Conservation (phyloP, 1,140 invertebrate genomes). For the Zaprionus ornatus region DNA sequence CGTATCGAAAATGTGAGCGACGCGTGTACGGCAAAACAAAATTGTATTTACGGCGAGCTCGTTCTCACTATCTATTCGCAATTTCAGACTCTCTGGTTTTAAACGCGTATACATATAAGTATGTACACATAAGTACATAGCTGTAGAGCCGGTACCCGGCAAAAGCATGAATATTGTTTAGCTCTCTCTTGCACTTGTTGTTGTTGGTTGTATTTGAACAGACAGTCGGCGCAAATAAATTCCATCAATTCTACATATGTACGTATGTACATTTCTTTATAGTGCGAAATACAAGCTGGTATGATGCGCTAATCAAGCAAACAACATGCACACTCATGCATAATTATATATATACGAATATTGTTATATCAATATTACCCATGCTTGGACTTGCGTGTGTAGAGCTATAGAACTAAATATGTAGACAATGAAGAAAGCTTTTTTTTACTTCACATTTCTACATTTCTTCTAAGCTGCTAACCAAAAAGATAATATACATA, state of each 20-base stretch:
- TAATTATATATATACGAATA: constrained; percentile 9
- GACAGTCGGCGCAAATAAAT: constrained; percentile 65
- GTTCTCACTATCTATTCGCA: constrained; percentile 15
- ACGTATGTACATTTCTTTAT: background rate
- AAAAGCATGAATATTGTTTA: constrained; percentile 20
- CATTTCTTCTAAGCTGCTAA: no score
- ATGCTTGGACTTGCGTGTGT: no score
- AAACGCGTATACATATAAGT: background rate
- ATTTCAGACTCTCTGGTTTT: constrained; percentile 11
- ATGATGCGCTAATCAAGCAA: constrained; percentile 20
- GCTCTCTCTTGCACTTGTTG: constrained; percentile 9
- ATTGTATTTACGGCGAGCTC: constrained; percentile 6
- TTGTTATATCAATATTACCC: no score
- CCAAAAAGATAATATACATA: no score
- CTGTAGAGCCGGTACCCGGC: constrained; percentile 27
- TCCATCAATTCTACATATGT: constrained; percentile 59
- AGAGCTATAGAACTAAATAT: no score
- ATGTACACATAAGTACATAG: background rate
- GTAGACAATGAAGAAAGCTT: background rate
- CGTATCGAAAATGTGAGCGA: background rate
- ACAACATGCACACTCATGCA: constrained; percentile 29
- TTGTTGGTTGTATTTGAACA: constrained; percentile 33
- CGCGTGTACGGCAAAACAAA: constrained; percentile 9
- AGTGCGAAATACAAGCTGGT: constrained; percentile 54
- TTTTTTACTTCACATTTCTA: no score